Conservation (phyloP, 2,797 vertebrate species). For the Microctenopoma stevenorrisi region DNA sequence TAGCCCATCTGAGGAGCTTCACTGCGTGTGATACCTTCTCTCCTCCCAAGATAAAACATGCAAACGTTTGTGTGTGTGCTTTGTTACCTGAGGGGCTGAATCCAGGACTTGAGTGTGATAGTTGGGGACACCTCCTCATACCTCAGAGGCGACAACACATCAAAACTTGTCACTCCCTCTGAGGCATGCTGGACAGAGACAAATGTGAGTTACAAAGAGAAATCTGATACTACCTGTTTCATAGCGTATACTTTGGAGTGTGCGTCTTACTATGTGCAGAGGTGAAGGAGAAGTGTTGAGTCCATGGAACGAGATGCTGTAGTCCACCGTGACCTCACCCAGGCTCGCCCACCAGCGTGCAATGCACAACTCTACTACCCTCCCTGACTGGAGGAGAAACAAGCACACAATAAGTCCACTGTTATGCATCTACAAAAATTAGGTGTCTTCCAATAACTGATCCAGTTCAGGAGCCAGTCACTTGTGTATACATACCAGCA, state of each 20-base stretch:
- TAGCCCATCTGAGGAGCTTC: too few relatives aligned
- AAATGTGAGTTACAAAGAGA: slow-evolving; percentile 10
- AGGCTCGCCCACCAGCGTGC: slow-evolving; percentile 99
- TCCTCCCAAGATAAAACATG: too few relatives aligned
- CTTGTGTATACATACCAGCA: slow-evolving; percentile 83
- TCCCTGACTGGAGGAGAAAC: slow-evolving; percentile 85
- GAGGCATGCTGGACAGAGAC: slow-evolving; percentile 88
- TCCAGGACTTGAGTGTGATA: slow-evolving; percentile 97
- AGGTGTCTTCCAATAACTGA: not conserved
- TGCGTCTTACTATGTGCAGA: slow-evolving; percentile 91
- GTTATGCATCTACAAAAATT: not conserved
- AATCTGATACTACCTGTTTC: not conserved
- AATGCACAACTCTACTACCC: slow-evolving; percentile 94
- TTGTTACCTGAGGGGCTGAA: slow-evolving; percentile 93
- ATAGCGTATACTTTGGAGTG: not conserved
- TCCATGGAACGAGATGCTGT: slow-evolving; percentile 94
- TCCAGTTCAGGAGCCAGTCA: not conserved
- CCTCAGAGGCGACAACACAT: slow-evolving; percentile 90
- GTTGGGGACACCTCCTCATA: slow-evolving; percentile 96
- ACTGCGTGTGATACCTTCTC: too few relatives aligned
- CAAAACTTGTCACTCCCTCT: slow-evolving; percentile 94
- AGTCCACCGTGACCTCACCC: slow-evolving; percentile 94
- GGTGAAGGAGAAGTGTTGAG: slow-evolving; percentile 89
- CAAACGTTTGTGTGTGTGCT: too few relatives aligned
- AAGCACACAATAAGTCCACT: slow-evolving; percentile 15